A percentile compares a stretch with the other conserved stretches of the same genome.
phyloP scores from a whole-genome alignment of 2,888 invertebrate genomes.

The Cephonodes hylas region DNA sequence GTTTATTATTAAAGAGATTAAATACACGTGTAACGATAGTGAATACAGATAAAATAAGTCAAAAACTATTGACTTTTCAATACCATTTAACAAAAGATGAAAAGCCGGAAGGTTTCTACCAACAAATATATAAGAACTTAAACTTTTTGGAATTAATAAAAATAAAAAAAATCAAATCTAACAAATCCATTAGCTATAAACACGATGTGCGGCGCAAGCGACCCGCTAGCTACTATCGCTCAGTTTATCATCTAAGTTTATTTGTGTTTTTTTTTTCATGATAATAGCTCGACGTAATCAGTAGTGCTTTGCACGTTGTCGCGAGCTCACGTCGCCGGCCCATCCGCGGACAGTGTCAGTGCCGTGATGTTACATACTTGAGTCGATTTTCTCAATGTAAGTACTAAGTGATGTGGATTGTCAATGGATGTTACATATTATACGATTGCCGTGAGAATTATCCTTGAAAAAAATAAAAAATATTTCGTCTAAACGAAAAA shows the following conservation, averaged over 20 bases:
- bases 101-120: too few species aligned
- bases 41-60: too few species aligned
- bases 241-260: constrained; percentile 31
- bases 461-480: too few species aligned
- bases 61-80: too few species aligned
- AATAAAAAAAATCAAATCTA: neutral
- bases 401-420: neutral
- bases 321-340: constrained; percentile 42
- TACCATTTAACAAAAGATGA: too few species aligned
- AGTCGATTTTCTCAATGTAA: neutral
- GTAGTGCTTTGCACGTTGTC: constrained; percentile 49
- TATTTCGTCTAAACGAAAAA: too few species aligned
- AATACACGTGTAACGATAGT: too few species aligned
- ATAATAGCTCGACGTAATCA: constrained; percentile 57
- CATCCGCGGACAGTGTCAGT: neutral
- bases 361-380: neutral
- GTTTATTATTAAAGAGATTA: too few species aligned
- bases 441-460: too few species aligned
- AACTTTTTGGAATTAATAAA: too few species aligned
- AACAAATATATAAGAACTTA: too few species aligned
- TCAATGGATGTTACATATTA: neutral
- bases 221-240: neutral
- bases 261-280: constrained; percentile 63
- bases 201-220: neutral
- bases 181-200: neutral